Evolutionary conservation across 2,888 invertebrate species (phyloP).

Genomic region (Rotaria magnacalcarata): DNA sequence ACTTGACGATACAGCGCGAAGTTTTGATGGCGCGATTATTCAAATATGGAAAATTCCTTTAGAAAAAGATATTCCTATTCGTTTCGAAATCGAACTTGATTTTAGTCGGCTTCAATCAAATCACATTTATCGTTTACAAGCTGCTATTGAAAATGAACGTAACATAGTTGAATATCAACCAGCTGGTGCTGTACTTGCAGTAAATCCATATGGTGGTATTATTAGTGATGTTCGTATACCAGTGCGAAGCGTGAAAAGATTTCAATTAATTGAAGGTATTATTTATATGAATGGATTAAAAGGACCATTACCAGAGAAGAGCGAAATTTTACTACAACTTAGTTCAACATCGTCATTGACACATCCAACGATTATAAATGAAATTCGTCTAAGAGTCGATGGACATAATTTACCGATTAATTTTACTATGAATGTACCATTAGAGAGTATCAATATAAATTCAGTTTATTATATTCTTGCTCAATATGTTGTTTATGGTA

Average conservation of each 20-base stretch:
- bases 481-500: not conserved
- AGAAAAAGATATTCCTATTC: slow-evolving; percentile 30
- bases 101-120: not conserved
- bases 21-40: not conserved
- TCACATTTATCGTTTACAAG: not conserved
- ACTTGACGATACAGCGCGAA: not conserved
- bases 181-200: not conserved
- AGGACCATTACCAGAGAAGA: not conserved
- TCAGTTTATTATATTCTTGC: not conserved
- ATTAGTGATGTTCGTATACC: not conserved
- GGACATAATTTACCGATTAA: not conserved
- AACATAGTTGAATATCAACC: not conserved
- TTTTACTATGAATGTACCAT: not conserved
- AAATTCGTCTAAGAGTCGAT: not conserved
- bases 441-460: not conserved
- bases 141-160: not conserved
- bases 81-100: slow-evolving; percentile 16
- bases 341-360: not conserved
- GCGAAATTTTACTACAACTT: slow-evolving; percentile 1
- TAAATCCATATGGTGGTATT: not conserved
- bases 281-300: not conserved
- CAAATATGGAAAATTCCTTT: slow-evolving; percentile 12
- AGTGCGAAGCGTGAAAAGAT: not conserved
- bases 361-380: not conserved
- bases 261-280: not conserved